Percentiles rank a stretch among this genome's conserved stretches.
Conservation (phyloP, 2,888 invertebrate species). For the Gandaritis pyraliata region DNA sequence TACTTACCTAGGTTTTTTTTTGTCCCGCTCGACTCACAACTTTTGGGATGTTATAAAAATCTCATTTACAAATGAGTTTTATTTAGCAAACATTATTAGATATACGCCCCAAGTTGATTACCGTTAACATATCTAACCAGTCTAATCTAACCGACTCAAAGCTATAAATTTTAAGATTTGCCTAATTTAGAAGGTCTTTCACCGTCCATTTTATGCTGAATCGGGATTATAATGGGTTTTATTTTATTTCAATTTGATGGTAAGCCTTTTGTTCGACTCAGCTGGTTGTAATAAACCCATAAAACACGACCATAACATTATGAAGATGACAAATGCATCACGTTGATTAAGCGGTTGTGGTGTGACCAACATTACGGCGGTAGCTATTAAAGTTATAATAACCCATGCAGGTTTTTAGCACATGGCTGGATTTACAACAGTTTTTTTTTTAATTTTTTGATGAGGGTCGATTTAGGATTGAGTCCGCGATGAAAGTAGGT, state of each 20-base stretch:
- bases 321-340: background rate
- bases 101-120: conserved; percentile 37
- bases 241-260: conserved; percentile 24
- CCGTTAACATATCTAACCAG: conserved; percentile 45
- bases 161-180: conserved; percentile 68
- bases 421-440: background rate
- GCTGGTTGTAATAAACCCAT: conserved; percentile 10
- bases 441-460: background rate
- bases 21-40: too few relatives aligned
- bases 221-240: conserved; percentile 8
- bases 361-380: background rate
- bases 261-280: conserved; percentile 18
- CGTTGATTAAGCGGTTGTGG: conserved; percentile 1
- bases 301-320: background rate
- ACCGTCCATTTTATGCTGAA: conserved; percentile 43
- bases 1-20: too few relatives aligned
- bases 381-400: background rate
- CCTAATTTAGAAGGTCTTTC: conserved; percentile 65
- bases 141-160: conserved; percentile 40
- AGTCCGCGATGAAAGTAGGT: conserved; percentile 2
- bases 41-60: too few relatives aligned
- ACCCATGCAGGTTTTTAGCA: background rate
- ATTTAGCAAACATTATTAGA: background rate
- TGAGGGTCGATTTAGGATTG: background rate
- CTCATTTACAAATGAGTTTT: too few relatives aligned